Evolutionary conservation across 2,113 vertebrate species (phyloP).

Genomic region (Propithecus coquereli): DNA sequence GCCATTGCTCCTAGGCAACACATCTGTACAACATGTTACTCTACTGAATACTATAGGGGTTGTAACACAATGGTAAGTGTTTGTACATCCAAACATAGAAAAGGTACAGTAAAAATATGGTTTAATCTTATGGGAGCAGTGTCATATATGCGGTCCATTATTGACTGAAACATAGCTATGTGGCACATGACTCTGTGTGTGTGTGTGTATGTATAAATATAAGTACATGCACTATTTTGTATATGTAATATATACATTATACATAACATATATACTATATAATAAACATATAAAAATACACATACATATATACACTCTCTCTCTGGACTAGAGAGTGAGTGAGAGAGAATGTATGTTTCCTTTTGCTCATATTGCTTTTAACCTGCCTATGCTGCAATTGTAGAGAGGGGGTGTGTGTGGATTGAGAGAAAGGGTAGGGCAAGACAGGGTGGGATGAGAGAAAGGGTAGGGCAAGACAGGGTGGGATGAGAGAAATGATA

Average conservation of each 20-base stretch:
- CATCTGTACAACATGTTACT: background rate
- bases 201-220: background rate
- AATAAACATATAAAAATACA: background rate
- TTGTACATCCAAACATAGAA: background rate
- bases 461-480: background rate
- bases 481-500: background rate
- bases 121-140: background rate
- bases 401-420: background rate
- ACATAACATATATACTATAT: background rate
- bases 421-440: background rate
- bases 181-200: background rate
- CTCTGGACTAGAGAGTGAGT: no score
- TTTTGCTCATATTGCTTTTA: background rate
- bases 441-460: background rate
- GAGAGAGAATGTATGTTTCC: background rate
- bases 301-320: background rate
- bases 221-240: background rate
- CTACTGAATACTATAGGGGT: background rate
- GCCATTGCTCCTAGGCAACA: background rate
- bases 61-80: background rate
- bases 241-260: background rate
- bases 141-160: background rate
- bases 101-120: background rate
- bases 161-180: background rate
- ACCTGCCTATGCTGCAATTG: background rate